Base-by-base conservation (phyloP, 2,113 vertebrate species). In the Pomatostomus ruficeps region DNA sequence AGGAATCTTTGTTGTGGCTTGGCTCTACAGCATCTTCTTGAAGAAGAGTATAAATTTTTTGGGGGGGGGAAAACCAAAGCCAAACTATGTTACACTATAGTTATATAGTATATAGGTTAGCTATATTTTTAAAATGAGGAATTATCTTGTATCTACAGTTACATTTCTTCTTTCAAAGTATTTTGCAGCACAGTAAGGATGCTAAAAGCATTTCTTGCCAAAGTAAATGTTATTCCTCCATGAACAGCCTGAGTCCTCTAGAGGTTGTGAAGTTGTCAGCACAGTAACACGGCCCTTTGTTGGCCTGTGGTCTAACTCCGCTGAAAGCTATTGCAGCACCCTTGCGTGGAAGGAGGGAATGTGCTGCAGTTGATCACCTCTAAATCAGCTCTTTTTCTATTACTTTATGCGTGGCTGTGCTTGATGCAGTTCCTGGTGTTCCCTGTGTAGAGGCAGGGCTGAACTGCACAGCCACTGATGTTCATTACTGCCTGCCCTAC, bases 391-490 rank as follows among this genome's bases (percentile, higher is more conserved):
- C 33, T 40, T 80, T n/a, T n/a, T 12, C 10, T 3, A 0, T 35
- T 17, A 4, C 13, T 35, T 55, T 28, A 4, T 1, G 3, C 45
- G 10, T 1, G 5, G 20, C 49, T 62, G 52, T 40, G 42, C 59
- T 29, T 13, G 46, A 4, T 33, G 2, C n/a, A 2, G 58, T 10
- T 49, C 45, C 29, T 3, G 1, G 6, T 31, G 57, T 55, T 85
- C 19, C 51, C 54, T 36, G 68, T 2, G 3, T 2, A 2, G 54
- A 1, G 14, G 48, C 38, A 25, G 59, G 42, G 68, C 63, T 16
- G 52, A 24, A 10, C 20, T 4, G 57, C 4, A 1, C 19, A 9
- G 48, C 26, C 8, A 0, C 5, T 1, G 0, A 5, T 10, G 33
- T 17, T 29, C 2, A 3, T 55, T 17, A 9, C 61, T 57, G 57